phyloP scores from a whole-genome alignment of 2,113 vertebrate species.

The Poecilia latipinna region DNA sequence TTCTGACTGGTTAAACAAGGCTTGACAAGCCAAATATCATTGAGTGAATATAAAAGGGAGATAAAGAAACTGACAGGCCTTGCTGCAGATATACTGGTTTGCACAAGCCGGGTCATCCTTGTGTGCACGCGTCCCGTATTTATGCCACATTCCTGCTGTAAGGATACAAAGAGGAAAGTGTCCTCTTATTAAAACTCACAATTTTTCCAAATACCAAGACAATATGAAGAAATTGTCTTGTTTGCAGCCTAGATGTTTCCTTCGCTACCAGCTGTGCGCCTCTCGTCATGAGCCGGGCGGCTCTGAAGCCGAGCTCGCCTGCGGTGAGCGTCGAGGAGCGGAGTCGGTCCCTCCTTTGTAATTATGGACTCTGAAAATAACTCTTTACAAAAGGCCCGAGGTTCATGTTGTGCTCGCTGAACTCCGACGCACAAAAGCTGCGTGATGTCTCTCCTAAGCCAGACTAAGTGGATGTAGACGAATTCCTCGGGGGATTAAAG shows the following conservation, averaged over 20 bases:
- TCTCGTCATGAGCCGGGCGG: slow-evolving; percentile 14
- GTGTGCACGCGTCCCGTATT: too few species aligned
- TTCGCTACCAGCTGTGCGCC: neutral
- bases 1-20: neutral
- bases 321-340: slow-evolving; percentile 47
- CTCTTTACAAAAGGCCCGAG: slow-evolving; percentile 44
- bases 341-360: slow-evolving; percentile 73
- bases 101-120: too few species aligned
- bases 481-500: neutral
- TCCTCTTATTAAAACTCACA: neutral
- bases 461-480: neutral
- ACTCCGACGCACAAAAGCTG: slow-evolving; percentile 12
- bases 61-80: too few species aligned
- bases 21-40: too few species aligned
- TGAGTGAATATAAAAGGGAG: too few species aligned
- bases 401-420: slow-evolving; percentile 34
- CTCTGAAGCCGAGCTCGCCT: slow-evolving; percentile 25
- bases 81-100: too few species aligned
- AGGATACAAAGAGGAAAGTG: neutral
- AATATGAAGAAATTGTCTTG: too few species aligned
- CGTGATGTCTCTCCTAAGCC: slow-evolving; percentile 3
- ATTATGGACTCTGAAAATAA: slow-evolving; percentile 75
- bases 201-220: too few species aligned
- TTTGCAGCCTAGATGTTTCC: neutral
- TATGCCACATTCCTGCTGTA: neutral